Percentiles rank a stretch among this genome's conserved stretches.
Conservation (phyloP, 2,113 vertebrate species). For the Hucho hucho region DNA sequence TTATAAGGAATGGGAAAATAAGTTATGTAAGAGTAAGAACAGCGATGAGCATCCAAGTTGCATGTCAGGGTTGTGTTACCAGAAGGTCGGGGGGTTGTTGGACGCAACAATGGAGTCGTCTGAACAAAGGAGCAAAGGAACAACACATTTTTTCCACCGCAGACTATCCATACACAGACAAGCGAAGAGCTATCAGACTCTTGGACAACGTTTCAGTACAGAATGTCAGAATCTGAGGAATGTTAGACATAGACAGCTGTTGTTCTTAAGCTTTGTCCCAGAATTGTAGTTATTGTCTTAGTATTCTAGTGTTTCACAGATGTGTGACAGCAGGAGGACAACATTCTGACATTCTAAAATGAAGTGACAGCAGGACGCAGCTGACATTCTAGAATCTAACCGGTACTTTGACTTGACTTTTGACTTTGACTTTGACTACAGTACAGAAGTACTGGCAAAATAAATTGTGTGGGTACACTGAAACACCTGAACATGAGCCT, state of each 20-base stretch:
- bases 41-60: background rate
- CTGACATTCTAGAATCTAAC: background rate
- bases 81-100: background rate
- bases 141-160: background rate
- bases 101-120: background rate
- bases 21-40: background rate
- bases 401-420: no score
- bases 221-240: constrained; percentile 59
- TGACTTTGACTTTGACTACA: no score
- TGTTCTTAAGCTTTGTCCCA: constrained; percentile 52
- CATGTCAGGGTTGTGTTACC: background rate
- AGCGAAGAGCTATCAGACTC: constrained; percentile 35
- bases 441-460: no score
- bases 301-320: constrained; percentile 53
- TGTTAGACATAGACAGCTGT: constrained; percentile 57
- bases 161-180: constrained; percentile 11
- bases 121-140: background rate
- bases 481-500: no score
- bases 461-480: no score
- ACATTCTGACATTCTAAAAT: no score
- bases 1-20: background rate
- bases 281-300: constrained; percentile 31
- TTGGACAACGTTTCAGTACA: constrained; percentile 22
- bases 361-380: constrained; percentile 28
- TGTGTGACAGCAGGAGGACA: constrained; percentile 43